A percentile compares a stretch with the other conserved stretches of the same genome.
phyloP scores from a whole-genome alignment of 1,140 invertebrate genomes.

The Euura saliciscinereae region DNA sequence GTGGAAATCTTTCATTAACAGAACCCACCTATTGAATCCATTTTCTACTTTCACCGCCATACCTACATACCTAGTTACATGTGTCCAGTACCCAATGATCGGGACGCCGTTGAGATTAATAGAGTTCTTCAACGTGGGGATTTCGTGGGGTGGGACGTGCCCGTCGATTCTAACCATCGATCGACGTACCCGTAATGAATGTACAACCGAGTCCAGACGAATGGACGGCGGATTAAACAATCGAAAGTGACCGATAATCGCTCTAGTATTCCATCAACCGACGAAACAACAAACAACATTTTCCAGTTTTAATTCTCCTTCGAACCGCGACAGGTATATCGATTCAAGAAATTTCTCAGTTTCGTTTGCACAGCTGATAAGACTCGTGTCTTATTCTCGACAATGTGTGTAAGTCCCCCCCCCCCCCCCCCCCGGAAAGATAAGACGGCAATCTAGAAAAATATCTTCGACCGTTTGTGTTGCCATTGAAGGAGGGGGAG shows the following conservation, averaged over 20 bases:
- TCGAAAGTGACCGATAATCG: no score
- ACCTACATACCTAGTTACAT: not conserved
- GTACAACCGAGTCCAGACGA: no score
- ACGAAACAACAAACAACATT: no score
- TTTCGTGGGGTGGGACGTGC: not conserved
- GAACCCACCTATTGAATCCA: no score
- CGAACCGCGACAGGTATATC: slow-evolving; percentile 9
- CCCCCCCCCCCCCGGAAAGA: not conserved
- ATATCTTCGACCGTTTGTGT: not conserved
- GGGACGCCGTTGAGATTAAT: not conserved
- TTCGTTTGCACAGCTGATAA: slow-evolving; percentile 30
- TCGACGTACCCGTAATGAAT: no score
- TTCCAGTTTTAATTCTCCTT: no score
- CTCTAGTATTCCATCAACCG: no score
- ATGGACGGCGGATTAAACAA: no score
- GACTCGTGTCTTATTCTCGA: slow-evolving; percentile 11
- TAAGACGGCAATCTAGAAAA: not conserved
- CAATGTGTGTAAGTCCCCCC: slow-evolving; percentile 8
- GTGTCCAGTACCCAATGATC: not conserved
- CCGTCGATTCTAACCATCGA: not conserved
- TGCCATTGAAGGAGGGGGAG: no score
- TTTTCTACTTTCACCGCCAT: not conserved
- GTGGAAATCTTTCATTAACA: no score
- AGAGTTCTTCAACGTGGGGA: not conserved
- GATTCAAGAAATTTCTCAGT: slow-evolving; percentile 30